Percentiles rank a stretch among this genome's conserved stretches.
phyloP scores from a whole-genome alignment of 53 echinoderm and acorn worm genomes.

The Stichopus horrens region DNA sequence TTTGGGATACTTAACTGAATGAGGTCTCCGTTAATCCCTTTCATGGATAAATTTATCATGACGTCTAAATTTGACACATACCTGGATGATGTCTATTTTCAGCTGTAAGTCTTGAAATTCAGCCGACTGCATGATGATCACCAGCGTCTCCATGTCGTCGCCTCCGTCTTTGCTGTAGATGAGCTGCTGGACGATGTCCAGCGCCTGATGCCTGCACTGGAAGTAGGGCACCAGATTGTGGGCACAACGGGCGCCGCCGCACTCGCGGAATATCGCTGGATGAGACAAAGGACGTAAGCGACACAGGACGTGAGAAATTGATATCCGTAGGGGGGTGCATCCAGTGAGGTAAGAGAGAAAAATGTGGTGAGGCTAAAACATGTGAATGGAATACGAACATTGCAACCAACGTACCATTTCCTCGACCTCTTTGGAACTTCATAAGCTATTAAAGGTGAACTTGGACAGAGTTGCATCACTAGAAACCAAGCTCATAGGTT shows the following conservation, averaged over 20 bases:
- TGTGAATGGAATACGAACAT: too few relatives aligned
- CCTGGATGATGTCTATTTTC: constrained; percentile 87
- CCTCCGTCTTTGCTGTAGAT: constrained; percentile 72
- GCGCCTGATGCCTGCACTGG: constrained; percentile 83
- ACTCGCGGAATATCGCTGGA: constrained; percentile 84
- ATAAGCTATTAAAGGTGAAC: too few relatives aligned
- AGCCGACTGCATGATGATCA: constrained; percentile 88
- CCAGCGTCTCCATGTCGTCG: constrained; percentile 91
- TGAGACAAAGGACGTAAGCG: neutral
- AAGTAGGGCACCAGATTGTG: constrained; percentile 93
- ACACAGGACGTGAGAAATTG: too few relatives aligned
- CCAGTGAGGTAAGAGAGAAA: too few relatives aligned
- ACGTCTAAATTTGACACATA: neutral
- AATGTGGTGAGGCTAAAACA: too few relatives aligned
- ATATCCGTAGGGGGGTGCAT: too few relatives aligned
- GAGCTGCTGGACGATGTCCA: constrained; percentile 87
- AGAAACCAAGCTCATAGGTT: too few relatives aligned
- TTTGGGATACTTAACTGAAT: too few relatives aligned
- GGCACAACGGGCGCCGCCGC: constrained; percentile 86
- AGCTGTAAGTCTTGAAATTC: constrained; percentile 68
- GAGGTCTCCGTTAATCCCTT: too few relatives aligned
- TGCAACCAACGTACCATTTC: too few relatives aligned
- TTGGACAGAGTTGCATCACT: too few relatives aligned
- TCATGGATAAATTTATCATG: neutral
- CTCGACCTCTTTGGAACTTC: too few relatives aligned